These are phyloP conservation scores for Stigmatopora argus DNA, from an alignment of 2,113 vertebrate genomes.

Conservation along the genomic window DNA sequence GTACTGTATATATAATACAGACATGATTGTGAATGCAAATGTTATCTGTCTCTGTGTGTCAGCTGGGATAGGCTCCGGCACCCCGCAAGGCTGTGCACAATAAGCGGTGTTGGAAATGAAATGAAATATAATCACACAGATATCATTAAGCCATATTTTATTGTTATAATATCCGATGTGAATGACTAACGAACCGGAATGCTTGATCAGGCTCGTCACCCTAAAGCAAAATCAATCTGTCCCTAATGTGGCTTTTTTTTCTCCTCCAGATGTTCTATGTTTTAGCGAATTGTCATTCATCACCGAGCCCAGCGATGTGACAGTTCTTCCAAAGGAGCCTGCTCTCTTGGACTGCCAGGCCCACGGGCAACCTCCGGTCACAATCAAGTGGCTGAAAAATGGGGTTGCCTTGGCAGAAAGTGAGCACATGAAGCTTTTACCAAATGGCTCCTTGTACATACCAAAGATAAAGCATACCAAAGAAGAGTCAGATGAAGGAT, in stretches of 20 bases:
- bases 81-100: no score
- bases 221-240: not conserved
- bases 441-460: slow-evolving; percentile 88
- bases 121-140: not conserved
- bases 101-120: no score
- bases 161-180: not conserved
- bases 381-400: slow-evolving; percentile 86
- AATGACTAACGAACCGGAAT: not conserved
- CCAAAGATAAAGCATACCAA: slow-evolving; percentile 76
- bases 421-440: slow-evolving; percentile 74
- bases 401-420: slow-evolving; percentile 78
- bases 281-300: slow-evolving; percentile 90
- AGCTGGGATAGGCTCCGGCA: no score
- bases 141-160: not conserved
- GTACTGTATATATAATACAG: not conserved
- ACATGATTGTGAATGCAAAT: no score
- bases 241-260: slow-evolving; percentile 13
- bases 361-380: slow-evolving; percentile 82
- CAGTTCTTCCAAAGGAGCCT: slow-evolving; percentile 72
- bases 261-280: slow-evolving; percentile 74
- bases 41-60: no score
- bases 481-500: slow-evolving; percentile 84
- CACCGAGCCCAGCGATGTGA: slow-evolving; percentile 83
- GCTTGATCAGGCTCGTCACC: not conserved
- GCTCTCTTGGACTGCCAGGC: slow-evolving; percentile 86